Evolutionary conservation across 2,797 vertebrate genomes (phyloP).

Genomic region (Hozukius guyotensis): DNA sequence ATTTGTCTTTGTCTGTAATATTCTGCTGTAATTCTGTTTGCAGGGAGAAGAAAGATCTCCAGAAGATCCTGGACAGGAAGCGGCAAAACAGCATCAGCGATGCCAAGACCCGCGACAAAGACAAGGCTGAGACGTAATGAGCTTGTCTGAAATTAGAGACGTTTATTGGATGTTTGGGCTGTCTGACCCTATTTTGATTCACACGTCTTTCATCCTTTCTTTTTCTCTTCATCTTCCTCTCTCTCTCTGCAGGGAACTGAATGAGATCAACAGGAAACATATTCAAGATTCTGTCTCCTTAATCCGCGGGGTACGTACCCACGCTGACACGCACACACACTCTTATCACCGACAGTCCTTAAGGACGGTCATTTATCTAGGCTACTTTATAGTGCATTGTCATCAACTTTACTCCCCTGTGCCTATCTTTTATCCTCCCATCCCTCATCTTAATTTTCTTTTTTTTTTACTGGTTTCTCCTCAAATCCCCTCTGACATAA

Average conservation of each 20-base stretch:
- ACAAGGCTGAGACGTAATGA: constrained; percentile 85
- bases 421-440: not conserved
- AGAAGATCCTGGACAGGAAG: constrained; percentile 90
- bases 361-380: not conserved
- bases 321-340: not conserved
- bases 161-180: not conserved
- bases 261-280: constrained; percentile 90
- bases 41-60: constrained; percentile 92
- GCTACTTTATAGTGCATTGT: not conserved
- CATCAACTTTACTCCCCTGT: not conserved
- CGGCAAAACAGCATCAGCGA: constrained; percentile 89
- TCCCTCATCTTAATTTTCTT: not conserved
- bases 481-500: not conserved
- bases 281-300: constrained; percentile 88
- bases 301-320: constrained; percentile 84
- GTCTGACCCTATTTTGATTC: not conserved
- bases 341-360: not conserved
- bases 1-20: not conserved
- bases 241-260: constrained; percentile 81
- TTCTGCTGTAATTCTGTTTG: not conserved
- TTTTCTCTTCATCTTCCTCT: not conserved
- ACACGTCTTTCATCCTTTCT: not conserved
- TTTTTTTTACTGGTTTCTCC: not conserved
- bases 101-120: constrained; percentile 86
- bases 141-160: not conserved